These are phyloP conservation scores for Todiramphus saurophagus DNA, from an alignment of 2,113 vertebrate species.

Conservation along the genomic window DNA sequence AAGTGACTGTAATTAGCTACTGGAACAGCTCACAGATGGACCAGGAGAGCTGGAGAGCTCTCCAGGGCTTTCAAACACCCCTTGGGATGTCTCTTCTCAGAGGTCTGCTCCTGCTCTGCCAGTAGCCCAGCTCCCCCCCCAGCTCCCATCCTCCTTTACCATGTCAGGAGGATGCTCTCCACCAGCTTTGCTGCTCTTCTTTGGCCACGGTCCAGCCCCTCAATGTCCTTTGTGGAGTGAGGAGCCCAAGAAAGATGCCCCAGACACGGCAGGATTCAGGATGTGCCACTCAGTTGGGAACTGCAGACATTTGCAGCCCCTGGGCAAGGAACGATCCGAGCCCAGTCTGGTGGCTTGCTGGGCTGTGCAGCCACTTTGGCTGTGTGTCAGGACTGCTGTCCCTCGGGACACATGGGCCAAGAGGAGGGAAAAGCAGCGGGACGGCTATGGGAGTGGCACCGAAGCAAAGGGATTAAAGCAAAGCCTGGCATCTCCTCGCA, in stretches of 20 bases:
- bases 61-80: not conserved
- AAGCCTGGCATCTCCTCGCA: not conserved
- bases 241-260: too few species aligned
- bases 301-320: not conserved
- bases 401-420: not conserved
- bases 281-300: not conserved
- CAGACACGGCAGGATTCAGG: not conserved
- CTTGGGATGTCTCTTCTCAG: rapidly evolving
- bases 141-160: not conserved
- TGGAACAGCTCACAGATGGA: not conserved
- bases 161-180: not conserved
- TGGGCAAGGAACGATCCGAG: not conserved
- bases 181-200: too few species aligned
- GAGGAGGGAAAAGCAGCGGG: not conserved
- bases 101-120: not conserved
- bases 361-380: not conserved
- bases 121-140: not conserved
- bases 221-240: too few species aligned
- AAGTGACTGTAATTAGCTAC: not conserved
- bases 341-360: not conserved
- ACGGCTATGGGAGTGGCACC: rapidly evolving
- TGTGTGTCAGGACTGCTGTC: not conserved
- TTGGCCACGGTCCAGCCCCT: too few species aligned
- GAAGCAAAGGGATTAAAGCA: not conserved
- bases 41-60: not conserved